Evolutionary conservation across 2,888 invertebrate genomes (phyloP).

Genomic region (Agrochola macilenta): DNA sequence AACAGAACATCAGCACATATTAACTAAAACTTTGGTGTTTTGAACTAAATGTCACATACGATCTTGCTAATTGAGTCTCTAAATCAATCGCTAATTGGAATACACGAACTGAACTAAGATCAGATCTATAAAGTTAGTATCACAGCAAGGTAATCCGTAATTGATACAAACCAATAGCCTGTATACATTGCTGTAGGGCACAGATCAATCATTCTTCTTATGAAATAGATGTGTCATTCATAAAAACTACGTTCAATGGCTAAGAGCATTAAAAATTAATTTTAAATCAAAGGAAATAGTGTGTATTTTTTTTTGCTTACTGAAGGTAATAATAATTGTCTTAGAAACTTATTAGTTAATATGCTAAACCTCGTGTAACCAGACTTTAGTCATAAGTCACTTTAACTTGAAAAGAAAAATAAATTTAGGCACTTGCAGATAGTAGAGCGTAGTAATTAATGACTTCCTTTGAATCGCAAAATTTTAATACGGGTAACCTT

Average conservation of each 20-base stretch:
- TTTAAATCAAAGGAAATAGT: too few species aligned
- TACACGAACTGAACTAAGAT: conserved; percentile 48
- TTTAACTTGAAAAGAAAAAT: too few species aligned
- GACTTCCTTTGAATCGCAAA: too few species aligned
- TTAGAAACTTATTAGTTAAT: too few species aligned
- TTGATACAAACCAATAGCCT: conserved; percentile 59
- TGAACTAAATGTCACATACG: conserved; percentile 22
- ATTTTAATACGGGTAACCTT: too few species aligned
- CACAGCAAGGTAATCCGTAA: conserved; percentile 55
- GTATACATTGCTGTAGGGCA: conserved; percentile 47
- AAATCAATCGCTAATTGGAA: conserved; percentile 48
- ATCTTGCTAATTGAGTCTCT: conserved; percentile 33
- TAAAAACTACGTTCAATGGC: background rate
- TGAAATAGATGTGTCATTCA: conserved; percentile 31
- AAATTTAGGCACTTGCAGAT: too few species aligned
- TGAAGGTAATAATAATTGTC: too few species aligned
- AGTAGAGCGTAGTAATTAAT: too few species aligned
- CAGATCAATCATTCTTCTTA: conserved; percentile 31
- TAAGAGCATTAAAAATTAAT: too few species aligned
- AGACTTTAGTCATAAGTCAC: too few species aligned
- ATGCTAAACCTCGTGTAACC: too few species aligned
- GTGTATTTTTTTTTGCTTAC: too few species aligned
- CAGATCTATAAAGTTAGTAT: conserved; percentile 56
- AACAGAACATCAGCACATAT: background rate
- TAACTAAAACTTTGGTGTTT: conserved; percentile 25